These are phyloP conservation scores for Aphidius ervi DNA, from an alignment of 1,140 invertebrate species.

Conservation along the genomic window DNA sequence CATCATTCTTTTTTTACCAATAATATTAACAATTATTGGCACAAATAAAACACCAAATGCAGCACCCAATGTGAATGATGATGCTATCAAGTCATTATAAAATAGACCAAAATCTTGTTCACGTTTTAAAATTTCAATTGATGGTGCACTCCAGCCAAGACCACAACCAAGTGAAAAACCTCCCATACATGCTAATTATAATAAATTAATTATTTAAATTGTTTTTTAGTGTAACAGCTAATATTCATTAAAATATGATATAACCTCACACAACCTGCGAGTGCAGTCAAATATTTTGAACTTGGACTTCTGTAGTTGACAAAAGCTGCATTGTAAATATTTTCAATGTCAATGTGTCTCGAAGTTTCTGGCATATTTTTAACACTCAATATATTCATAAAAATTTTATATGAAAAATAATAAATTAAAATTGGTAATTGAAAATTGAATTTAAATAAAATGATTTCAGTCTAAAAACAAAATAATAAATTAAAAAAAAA, in stretches of 20 bases:
- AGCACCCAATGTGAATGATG: conserved; percentile 51
- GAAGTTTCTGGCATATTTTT: too few species aligned
- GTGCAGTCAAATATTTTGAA: not conserved
- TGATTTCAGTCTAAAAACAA: too few species aligned
- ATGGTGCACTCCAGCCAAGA: conserved; percentile 52
- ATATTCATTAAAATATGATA: too few species aligned
- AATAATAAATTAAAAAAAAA: too few species aligned
- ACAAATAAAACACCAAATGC: conserved; percentile 48
- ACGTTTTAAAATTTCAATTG: conserved; percentile 39
- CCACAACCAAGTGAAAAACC: conserved; percentile 40
- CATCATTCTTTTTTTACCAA: conserved; percentile 54
- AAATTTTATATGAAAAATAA: too few species aligned
- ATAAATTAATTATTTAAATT: not conserved
- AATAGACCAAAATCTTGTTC: conserved; percentile 31
- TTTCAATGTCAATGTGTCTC: too few species aligned
- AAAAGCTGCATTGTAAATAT: too few species aligned
- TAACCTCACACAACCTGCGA: conserved; percentile 3
- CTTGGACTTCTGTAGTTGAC: not conserved
- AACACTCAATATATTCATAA: too few species aligned
- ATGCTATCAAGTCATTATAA: conserved; percentile 49
- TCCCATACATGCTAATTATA: conserved; percentile 28
- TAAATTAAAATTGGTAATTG: too few species aligned
- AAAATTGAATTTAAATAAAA: too few species aligned
- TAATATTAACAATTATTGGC: conserved; percentile 52
- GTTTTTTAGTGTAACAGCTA: too few species aligned